A percentile compares a stretch with the other conserved stretches of the same genome.
Evolutionary conservation across 2,888 invertebrate genomes (phyloP).

Genomic region (Machimus rusticus): DNA sequence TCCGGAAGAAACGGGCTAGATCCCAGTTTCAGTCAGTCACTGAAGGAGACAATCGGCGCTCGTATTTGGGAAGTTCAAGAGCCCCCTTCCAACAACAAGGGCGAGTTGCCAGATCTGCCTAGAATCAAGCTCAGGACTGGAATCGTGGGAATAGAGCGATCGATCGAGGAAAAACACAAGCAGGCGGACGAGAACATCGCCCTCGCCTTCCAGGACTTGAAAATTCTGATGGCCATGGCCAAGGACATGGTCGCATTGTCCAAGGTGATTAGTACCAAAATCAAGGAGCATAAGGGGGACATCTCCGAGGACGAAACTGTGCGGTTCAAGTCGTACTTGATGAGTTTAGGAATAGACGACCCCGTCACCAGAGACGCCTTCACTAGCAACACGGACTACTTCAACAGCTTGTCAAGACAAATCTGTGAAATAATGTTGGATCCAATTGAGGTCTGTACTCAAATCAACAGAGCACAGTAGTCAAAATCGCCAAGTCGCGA

Average conservation of each 20-base stretch:
- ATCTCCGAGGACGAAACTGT: constrained; percentile 98
- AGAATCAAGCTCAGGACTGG: constrained; percentile 80
- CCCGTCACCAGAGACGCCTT: constrained; percentile 94
- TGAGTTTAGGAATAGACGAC: constrained; percentile 97
- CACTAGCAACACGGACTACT: constrained; percentile 85
- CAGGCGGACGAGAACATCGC: constrained; percentile 91
- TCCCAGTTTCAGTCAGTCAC: constrained; percentile 68
- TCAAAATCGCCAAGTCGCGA: not conserved
- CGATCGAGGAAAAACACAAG: constrained; percentile 88
- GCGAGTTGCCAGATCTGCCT: constrained; percentile 52
- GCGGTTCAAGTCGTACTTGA: constrained; percentile 92
- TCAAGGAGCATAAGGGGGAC: constrained; percentile 92
- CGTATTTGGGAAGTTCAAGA: constrained; percentile 70
- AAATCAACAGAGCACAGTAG: not conserved
- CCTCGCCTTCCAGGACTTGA: constrained; percentile 94
- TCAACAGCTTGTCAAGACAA: constrained; percentile 83
- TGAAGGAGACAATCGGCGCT: constrained; percentile 70
- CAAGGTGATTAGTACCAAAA: constrained; percentile 89
- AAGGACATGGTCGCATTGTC: constrained; percentile 96
- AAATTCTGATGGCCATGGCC: constrained; percentile 93
- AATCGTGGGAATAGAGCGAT: constrained; percentile 95
- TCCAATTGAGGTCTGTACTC: constrained; percentile 73
- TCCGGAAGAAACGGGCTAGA: constrained; percentile 86
- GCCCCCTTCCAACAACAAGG: not conserved
- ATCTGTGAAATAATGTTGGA: constrained; percentile 81